A percentile compares a stretch with the other conserved stretches of the same genome.
phyloP scores from a whole-genome alignment of 2,888 invertebrate genomes.

The Drosophila antonietae region DNA sequence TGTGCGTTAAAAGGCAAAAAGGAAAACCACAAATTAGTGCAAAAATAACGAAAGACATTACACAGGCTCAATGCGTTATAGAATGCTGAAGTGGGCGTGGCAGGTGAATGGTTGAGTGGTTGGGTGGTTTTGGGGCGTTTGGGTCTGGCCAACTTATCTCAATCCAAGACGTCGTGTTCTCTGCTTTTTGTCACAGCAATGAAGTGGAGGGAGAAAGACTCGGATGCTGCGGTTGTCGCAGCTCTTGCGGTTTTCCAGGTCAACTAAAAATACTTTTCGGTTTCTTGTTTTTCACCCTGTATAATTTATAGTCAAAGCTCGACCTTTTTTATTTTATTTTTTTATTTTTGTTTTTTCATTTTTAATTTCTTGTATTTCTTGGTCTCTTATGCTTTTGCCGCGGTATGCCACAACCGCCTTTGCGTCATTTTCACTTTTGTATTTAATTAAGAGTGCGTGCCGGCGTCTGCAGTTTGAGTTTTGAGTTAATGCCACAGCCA shows the following conservation, averaged over 20 bases:
- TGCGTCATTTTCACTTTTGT: conserved; percentile 56
- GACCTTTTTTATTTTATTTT: conserved; percentile 26
- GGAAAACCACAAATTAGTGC: conserved; percentile 68
- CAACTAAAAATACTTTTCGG: conserved; percentile 62
- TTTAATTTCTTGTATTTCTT: background rate
- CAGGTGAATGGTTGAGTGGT: background rate
- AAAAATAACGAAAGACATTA: conserved; percentile 52
- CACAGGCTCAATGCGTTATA: conserved; percentile 22
- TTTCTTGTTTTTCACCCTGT: conserved; percentile 42
- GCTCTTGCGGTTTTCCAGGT: conserved; percentile 54
- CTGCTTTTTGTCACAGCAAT: conserved; percentile 56
- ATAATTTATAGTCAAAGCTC: conserved; percentile 54
- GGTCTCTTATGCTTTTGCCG: conserved; percentile 13
- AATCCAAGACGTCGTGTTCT: conserved; percentile 52
- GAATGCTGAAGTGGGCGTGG: background rate
- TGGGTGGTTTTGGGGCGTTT: conserved; percentile 6
- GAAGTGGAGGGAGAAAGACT: background rate
- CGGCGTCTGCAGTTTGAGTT: conserved; percentile 35
- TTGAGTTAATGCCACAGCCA: conserved; percentile 38
- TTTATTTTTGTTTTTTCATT: conserved; percentile 3
- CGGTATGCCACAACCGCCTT: conserved; percentile 1
- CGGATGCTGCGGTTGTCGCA: conserved; percentile 31
- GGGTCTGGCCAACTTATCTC: conserved; percentile 54
- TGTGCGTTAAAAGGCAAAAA: conserved; percentile 53
- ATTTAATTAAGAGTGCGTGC: conserved; percentile 69